Conservation (phyloP, 1,140 invertebrate genomes). For the Thalassaphorura encarpata region DNA sequence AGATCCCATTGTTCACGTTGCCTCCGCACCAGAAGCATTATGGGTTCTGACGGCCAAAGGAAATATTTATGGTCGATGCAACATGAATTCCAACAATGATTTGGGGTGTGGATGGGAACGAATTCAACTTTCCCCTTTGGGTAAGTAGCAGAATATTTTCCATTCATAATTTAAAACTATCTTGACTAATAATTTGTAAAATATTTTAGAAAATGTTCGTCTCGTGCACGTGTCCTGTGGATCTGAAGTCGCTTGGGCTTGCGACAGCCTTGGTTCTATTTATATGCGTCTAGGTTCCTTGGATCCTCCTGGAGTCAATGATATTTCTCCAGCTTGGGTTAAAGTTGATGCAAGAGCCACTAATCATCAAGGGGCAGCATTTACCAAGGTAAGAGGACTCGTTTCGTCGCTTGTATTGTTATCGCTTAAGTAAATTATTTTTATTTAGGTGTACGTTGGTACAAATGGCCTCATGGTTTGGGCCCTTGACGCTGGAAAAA, state of each 20-base stretch:
- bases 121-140: conserved; percentile 41
- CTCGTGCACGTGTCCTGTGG: conserved; percentile 43
- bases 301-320: conserved; percentile 37
- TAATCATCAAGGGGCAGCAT: conserved; percentile 13
- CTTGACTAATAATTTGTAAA: conserved; percentile 15
- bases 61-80: conserved; percentile 40
- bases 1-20: conserved; percentile 36
- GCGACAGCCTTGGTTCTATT: conserved; percentile 42
- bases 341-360: conserved; percentile 35
- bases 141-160: conserved; percentile 2
- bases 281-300: conserved; percentile 44
- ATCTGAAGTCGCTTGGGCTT: conserved; percentile 44
- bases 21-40: conserved; percentile 38
- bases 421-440: background rate
- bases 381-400: conserved; percentile 33
- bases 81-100: conserved; percentile 37
- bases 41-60: conserved; percentile 43
- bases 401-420: background rate
- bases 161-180: too few relatives aligned
- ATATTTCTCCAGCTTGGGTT: conserved; percentile 45
- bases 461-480: conserved; percentile 46
- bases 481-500: conserved; percentile 44
- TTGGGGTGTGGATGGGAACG: conserved; percentile 40
- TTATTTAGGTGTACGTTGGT: conserved; percentile 40
- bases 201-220: conserved; percentile 38